These are phyloP conservation scores for Scylla paramamosain DNA, from an alignment of 1,140 invertebrate species.

Conservation along the genomic window DNA sequence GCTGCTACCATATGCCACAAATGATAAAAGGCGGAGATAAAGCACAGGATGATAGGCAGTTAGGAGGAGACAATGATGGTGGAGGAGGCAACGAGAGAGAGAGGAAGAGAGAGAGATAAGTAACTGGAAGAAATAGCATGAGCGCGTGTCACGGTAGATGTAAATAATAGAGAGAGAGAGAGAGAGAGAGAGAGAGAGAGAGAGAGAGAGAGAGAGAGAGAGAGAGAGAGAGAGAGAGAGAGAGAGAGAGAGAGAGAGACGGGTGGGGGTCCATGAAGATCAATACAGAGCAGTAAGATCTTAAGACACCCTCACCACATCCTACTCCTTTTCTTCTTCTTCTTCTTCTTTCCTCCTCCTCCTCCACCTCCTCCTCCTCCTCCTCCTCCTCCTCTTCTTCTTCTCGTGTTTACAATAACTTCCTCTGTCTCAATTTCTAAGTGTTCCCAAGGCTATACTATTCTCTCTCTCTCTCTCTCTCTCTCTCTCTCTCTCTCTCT, in stretches of 20 bases:
- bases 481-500: no score
- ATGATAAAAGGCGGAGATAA: no score
- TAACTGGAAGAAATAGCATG: no score
- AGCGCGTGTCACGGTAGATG: not conserved
- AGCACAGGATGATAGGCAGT: no score
- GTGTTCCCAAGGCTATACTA: no score
- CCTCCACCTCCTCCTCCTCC: not conserved
- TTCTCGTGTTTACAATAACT: no score
- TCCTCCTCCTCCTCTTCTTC: not conserved
- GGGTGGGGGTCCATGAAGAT: not conserved
- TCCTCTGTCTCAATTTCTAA: no score
- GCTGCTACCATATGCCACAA: no score
- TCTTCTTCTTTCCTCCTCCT: not conserved
- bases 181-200: not conserved
- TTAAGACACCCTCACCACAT: not conserved
- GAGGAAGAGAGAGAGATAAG: not conserved
- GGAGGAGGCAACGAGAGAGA: not conserved
- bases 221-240: not conserved
- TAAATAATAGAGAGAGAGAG: not conserved
- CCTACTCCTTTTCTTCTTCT: not conserved
- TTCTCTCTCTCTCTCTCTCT: no score
- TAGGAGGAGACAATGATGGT: no score
- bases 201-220: not conserved
- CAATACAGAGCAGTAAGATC: not conserved
- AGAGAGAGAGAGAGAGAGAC: conserved; percentile 15